Base-by-base conservation (phyloP, 2,113 vertebrate species). In the Python bivittatus region DNA sequence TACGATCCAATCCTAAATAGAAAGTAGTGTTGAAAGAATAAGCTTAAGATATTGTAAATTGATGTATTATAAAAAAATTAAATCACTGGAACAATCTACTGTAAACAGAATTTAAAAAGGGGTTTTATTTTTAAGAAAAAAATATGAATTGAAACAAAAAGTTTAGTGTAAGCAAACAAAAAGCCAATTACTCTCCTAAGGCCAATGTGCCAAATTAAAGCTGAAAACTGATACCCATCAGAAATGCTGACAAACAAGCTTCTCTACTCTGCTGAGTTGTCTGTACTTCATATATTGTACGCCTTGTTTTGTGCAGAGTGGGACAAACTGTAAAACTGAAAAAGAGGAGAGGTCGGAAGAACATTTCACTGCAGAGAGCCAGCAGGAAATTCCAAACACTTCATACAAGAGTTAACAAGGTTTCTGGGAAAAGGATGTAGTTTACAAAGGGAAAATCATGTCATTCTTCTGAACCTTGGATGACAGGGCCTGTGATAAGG, bases 311-410 rank as follows among this genome's bases (percentile, higher is more conserved):
- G 94, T 23, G 1, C 1, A 22, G 23, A 89, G 79, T 29, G 79
- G 79, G 48, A 85, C 79, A 85, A 91, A 92, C 57, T 27, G 87
- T 57, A 92, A 27, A 89, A 89, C 9, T 38, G 68, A 83, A 89
- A 84, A 25, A 79, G 91, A 44, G 86, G 90, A 94, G 72, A 83
- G 88, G 4, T 84, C 7, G 33, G 17, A 17, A 10, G 86, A 72
- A 93, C 85, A 90, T 93, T 88, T 96, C 91, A 88, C 83, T 57
- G 52, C 57, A 83, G 11, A 25, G 13, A 91, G 52, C 90, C 57
- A 89, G 87, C 87, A 93, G 87, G 87, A 93, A 91, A 96, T 96
- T 96, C 96, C 95, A 96, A 96, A 89, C 57, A 53, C 94, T 95
- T 84, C 92, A 95, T 92, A 92, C 84, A 92, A 53, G 68, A 93